phyloP scores from a whole-genome alignment of 2,797 vertebrate genomes.

The Myiotriccus ornatus region DNA sequence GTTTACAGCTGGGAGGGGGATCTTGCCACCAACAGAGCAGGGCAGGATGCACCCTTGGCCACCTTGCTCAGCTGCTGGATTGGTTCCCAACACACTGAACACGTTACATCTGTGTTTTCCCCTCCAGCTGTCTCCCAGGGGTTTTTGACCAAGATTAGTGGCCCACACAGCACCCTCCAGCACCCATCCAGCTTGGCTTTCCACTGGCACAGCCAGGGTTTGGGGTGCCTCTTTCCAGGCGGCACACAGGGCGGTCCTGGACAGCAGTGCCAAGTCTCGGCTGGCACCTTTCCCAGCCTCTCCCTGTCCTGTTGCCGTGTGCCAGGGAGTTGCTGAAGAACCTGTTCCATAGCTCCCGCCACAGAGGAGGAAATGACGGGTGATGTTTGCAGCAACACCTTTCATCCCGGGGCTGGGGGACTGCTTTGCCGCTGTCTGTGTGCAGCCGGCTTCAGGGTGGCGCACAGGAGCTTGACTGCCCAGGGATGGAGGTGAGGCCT shows the following conservation, averaged over 20 bases:
- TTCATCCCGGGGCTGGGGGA: neutral
- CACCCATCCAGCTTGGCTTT: neutral
- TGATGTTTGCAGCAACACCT: neutral
- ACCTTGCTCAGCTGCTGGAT: neutral
- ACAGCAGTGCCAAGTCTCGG: neutral
- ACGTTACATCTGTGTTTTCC: neutral
- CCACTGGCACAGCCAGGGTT: rapidly evolving
- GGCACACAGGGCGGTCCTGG: rapidly evolving
- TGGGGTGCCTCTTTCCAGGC: neutral
- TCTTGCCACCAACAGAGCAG: rapidly evolving
- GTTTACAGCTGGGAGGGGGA: neutral
- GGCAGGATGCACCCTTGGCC: neutral
- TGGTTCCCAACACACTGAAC: neutral
- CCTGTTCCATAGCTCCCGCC: constrained; percentile 23
- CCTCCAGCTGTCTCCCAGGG: neutral
- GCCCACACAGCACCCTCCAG: neutral
- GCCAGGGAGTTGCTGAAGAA: constrained; percentile 25
- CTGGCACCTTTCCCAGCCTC: neutral
- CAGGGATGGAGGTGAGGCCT: neutral
- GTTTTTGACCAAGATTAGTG: neutral
- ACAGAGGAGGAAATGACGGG: neutral
- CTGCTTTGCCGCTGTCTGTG: neutral
- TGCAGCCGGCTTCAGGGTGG: neutral
- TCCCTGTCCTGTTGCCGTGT: neutral
- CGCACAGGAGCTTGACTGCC: rapidly evolving